Conservation (phyloP, 2,888 invertebrate species). For the Octodonta nipae region DNA sequence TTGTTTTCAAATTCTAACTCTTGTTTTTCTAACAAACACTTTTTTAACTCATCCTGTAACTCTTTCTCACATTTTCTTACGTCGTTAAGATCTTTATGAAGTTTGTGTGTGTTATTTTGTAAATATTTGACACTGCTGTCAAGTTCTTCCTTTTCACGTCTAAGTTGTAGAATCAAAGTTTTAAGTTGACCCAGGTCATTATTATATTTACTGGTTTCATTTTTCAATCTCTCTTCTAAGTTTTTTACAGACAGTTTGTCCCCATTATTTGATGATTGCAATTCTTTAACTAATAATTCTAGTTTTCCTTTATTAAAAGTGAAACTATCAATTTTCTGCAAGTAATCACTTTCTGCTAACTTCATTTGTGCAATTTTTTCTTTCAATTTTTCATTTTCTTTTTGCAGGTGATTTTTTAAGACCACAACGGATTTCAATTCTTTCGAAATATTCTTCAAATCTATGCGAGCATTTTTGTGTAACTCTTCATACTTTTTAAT, state of each 20-base stretch:
- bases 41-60: slow-evolving; percentile 8
- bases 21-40: slow-evolving; percentile 9
- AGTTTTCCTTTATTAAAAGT: slow-evolving; percentile 4
- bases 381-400: slow-evolving; percentile 16
- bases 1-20: no score
- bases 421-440: slow-evolving; percentile 21
- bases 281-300: slow-evolving; percentile 9
- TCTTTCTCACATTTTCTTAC: slow-evolving; percentile 20
- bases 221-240: slow-evolving; percentile 13
- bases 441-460: slow-evolving; percentile 22
- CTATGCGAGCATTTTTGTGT: slow-evolving; percentile 25
- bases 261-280: slow-evolving; percentile 10
- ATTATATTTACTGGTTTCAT: slow-evolving; percentile 14
- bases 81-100: slow-evolving; percentile 24
- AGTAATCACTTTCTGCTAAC: slow-evolving; percentile 7
- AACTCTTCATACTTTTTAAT: slow-evolving; percentile 26
- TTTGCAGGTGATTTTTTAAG: slow-evolving; percentile 21
- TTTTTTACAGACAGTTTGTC: slow-evolving; percentile 10
- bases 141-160: slow-evolving; percentile 20
- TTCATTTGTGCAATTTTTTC: slow-evolving; percentile 18
- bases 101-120: slow-evolving; percentile 25
- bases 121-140: slow-evolving; percentile 22
- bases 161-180: slow-evolving; percentile 18
- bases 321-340: slow-evolving; percentile 7
- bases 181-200: slow-evolving; percentile 15